Conservation (phyloP, 1,140 invertebrate species). For the Brevipalpus yothersi region DNA sequence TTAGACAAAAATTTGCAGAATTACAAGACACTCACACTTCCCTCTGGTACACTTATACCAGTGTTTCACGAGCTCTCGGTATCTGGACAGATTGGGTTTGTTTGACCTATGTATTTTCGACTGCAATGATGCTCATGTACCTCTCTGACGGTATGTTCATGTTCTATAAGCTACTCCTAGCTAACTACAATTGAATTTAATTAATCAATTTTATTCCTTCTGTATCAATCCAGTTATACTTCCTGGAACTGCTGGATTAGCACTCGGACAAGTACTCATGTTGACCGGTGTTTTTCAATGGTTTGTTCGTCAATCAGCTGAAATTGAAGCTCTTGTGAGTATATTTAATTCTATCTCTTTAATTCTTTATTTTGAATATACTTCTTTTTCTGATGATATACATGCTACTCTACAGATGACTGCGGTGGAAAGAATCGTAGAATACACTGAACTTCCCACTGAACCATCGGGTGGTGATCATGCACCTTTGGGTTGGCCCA, state of each 20-base stretch:
- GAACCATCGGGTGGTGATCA: conserved; percentile 29
- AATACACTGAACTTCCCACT: conserved; percentile 42
- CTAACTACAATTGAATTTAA: no score
- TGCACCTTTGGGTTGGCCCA: conserved; percentile 41
- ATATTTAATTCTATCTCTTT: no score
- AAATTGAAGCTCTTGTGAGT: conserved; percentile 33
- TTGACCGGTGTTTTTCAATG: conserved; percentile 54
- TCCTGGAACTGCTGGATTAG: conserved; percentile 27
- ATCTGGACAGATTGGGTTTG: no score
- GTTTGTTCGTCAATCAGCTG: conserved; percentile 50
- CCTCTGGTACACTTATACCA: no score
- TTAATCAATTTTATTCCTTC: background rate
- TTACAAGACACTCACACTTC: no score
- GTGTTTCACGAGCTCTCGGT: no score
- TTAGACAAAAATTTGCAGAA: no score
- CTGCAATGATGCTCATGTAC: no score
- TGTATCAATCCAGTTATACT: background rate
- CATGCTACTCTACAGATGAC: conserved; percentile 22
- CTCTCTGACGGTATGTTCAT: no score
- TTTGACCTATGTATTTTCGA: no score
- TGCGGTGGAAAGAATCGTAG: conserved; percentile 42
- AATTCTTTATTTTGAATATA: no score
- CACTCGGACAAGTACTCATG: conserved; percentile 46
- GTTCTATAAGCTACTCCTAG: no score
- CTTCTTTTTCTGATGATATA: background rate